Percentiles rank a stretch among this genome's conserved stretches.
Evolutionary conservation across 2,797 vertebrate species (phyloP).

Genomic region (Scolopax rusticola): DNA sequence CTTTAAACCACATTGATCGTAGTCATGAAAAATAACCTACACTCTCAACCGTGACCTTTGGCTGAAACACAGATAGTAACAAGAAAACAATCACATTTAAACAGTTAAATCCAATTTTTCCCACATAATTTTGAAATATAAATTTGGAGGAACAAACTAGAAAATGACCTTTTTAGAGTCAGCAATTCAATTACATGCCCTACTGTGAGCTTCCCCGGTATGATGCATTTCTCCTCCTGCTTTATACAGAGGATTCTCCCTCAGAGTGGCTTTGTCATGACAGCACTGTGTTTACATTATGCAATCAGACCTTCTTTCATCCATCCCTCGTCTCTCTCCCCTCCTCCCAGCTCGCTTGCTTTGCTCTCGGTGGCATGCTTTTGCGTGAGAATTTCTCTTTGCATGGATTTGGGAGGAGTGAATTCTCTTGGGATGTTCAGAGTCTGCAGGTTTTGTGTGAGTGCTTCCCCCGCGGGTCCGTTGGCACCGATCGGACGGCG

Average conservation of each 20-base stretch:
- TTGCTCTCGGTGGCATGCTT: slow-evolving; percentile 65
- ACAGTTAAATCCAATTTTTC: slow-evolving; percentile 65
- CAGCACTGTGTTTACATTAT: slow-evolving; percentile 69
- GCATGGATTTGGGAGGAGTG: slow-evolving; percentile 68
- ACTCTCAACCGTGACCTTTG: slow-evolving; percentile 65
- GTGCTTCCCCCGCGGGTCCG: slow-evolving; percentile 45
- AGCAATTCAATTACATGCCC: slow-evolving; percentile 52
- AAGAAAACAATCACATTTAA: slow-evolving; percentile 75
- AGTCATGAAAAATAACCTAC: slow-evolving; percentile 61
- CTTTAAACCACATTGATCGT: slow-evolving; percentile 76
- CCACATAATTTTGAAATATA: slow-evolving; percentile 65
- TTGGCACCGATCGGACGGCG: slow-evolving; percentile 23
- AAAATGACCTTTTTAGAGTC: slow-evolving; percentile 67
- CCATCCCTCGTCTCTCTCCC: slow-evolving; percentile 24
- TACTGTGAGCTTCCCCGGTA: slow-evolving; percentile 37
- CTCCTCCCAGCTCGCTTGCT: slow-evolving; percentile 26
- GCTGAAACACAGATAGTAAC: slow-evolving; percentile 61
- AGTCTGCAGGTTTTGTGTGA: slow-evolving; percentile 67
- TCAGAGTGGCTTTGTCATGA: slow-evolving; percentile 69
- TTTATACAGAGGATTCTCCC: slow-evolving; percentile 38
- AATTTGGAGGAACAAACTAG: slow-evolving; percentile 67
- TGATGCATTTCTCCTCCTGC: not conserved
- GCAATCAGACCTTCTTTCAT: slow-evolving; percentile 65
- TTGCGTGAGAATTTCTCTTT: slow-evolving; percentile 64
- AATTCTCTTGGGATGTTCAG: slow-evolving; percentile 50